Evolutionary conservation across 2,113 vertebrate genomes (phyloP).

Genomic region (Odontophorus gujanensis): DNA sequence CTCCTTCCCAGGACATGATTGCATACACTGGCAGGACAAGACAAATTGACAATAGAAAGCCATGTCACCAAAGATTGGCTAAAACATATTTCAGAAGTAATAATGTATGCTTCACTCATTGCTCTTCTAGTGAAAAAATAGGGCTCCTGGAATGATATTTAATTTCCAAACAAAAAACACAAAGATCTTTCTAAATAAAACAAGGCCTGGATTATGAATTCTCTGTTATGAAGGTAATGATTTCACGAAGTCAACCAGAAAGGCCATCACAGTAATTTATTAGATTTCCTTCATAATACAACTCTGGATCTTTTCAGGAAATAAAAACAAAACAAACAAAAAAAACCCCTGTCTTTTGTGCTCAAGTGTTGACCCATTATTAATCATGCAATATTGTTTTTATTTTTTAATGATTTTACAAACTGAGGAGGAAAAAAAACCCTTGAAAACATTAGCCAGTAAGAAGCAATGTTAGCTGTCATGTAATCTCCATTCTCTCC

Average conservation of each 20-base stretch:
- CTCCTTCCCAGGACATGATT: background rate
- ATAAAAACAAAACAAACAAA: background rate
- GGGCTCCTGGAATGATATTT: background rate
- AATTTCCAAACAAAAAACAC: background rate
- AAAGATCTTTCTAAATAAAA: background rate
- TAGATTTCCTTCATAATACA: background rate
- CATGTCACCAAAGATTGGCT: background rate
- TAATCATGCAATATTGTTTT: too few species aligned
- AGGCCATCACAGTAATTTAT: background rate
- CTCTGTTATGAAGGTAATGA: background rate
- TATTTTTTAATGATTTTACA: background rate
- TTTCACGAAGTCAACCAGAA: background rate
- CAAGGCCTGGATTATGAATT: background rate
- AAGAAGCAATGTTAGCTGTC: background rate
- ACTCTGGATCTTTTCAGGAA: background rate
- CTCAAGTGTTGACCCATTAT: too few species aligned
- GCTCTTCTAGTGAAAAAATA: background rate
- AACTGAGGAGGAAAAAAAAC: background rate
- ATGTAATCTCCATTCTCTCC: background rate
- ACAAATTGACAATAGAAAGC: background rate
- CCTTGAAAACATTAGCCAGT: background rate
- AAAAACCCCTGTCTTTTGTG: background rate
- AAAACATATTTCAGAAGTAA: background rate
- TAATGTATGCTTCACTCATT: background rate
- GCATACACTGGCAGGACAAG: background rate